Percentiles rank a stretch among this genome's conserved stretches.
Evolutionary conservation across 2,113 vertebrate species (phyloP).

Genomic region (Murina feae): DNA sequence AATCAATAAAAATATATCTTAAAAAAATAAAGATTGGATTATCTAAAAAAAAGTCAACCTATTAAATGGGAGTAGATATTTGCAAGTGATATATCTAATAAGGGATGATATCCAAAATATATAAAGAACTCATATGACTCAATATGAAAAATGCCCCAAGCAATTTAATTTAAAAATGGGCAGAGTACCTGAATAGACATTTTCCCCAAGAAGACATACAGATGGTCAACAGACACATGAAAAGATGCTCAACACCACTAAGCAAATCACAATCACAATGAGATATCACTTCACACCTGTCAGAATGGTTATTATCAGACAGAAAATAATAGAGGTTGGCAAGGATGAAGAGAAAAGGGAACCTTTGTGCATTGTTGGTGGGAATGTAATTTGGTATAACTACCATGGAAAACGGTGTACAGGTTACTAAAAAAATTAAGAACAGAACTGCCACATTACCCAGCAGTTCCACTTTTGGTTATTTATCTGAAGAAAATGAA

Average conservation of each 20-base stretch:
- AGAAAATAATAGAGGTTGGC: not conserved
- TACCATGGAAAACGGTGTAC: not conserved
- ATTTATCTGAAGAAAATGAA: not conserved
- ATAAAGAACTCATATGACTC: not conserved
- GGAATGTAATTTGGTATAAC: not conserved
- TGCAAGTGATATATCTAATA: not conserved
- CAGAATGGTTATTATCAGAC: not conserved
- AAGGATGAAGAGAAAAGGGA: not conserved
- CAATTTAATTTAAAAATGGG: not conserved
- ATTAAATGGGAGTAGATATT: not conserved
- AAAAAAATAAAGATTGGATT: no score
- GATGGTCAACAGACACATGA: not conserved
- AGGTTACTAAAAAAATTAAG: not conserved
- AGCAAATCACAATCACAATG: not conserved
- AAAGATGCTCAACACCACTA: not conserved
- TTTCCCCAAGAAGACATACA: not conserved
- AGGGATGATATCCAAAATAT: not conserved
- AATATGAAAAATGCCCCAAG: not conserved
- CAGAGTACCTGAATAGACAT: not conserved
- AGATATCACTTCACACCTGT: not conserved
- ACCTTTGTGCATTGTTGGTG: not conserved
- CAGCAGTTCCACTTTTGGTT: not conserved
- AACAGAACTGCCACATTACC: not conserved
- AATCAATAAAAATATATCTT: no score
- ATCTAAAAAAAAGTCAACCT: not conserved